phyloP scores from a whole-genome alignment of 2,797 vertebrate species.

The Platyrinchus mystaceus region DNA sequence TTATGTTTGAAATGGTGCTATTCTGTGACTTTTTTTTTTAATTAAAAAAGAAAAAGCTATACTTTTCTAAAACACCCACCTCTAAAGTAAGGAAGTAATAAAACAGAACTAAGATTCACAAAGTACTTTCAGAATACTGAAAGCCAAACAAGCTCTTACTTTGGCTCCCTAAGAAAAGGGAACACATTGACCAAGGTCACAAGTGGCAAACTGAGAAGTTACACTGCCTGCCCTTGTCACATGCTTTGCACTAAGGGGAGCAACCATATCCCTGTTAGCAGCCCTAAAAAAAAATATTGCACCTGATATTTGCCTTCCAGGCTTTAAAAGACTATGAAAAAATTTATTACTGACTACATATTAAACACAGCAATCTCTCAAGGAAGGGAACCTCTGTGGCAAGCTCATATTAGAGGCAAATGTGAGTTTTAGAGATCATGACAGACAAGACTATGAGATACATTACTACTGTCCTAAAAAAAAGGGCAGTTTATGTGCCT shows the following conservation, averaged over 20 bases:
- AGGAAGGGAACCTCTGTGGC: background rate
- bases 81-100: background rate
- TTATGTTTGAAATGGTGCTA: background rate
- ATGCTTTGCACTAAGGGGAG: background rate
- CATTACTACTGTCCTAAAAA: background rate
- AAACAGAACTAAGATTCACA: background rate
- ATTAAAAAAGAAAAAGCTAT: background rate
- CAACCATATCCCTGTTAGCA: background rate
- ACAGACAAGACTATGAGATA: background rate
- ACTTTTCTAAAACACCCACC: background rate
- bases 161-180: background rate
- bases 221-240: background rate
- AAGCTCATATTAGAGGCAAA: background rate
- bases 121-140: background rate
- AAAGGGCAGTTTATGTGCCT: background rate
- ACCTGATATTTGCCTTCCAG: background rate
- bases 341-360: background rate
- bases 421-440: background rate
- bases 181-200: conserved; percentile 24
- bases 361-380: background rate
- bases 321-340: background rate
- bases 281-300: background rate
- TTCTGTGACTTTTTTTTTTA: background rate
- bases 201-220: background rate
- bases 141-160: background rate